Conservation (phyloP, 2,797 vertebrate genomes). For the Gallinago solitaria region DNA sequence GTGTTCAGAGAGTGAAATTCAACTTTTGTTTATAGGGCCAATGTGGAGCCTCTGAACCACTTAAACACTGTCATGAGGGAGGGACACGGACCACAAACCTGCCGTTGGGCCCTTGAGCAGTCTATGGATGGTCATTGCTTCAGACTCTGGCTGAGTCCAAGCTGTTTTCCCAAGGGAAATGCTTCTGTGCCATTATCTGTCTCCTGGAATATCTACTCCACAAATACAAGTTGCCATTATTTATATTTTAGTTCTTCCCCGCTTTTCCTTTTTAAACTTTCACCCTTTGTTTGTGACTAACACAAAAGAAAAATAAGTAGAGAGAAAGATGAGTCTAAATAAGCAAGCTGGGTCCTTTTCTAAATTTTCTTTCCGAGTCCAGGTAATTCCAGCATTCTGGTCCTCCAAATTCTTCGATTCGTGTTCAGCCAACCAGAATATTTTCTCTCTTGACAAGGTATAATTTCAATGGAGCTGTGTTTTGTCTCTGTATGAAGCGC, state of each 20-base stretch:
- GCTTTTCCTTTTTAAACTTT: background rate
- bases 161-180: background rate
- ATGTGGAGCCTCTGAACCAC: background rate
- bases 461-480: constrained; percentile 48
- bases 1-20: constrained; percentile 24
- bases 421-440: constrained; percentile 47
- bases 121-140: rapidly evolving
- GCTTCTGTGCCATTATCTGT: background rate
- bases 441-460: constrained; percentile 59
- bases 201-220: background rate
- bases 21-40: constrained; percentile 19
- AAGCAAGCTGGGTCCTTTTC: background rate
- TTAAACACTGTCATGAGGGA: background rate
- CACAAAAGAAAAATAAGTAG: background rate
- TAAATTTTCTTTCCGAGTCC: background rate
- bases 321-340: background rate
- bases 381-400: constrained; percentile 53
- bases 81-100: background rate
- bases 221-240: background rate
- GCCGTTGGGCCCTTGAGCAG: background rate
- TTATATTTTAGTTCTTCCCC: background rate
- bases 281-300: background rate
- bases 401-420: constrained; percentile 50
- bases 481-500: constrained; percentile 39
- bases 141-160: rapidly evolving